Conservation (phyloP, 2,797 vertebrate genomes). For the Hypotaenidia okinawae region DNA sequence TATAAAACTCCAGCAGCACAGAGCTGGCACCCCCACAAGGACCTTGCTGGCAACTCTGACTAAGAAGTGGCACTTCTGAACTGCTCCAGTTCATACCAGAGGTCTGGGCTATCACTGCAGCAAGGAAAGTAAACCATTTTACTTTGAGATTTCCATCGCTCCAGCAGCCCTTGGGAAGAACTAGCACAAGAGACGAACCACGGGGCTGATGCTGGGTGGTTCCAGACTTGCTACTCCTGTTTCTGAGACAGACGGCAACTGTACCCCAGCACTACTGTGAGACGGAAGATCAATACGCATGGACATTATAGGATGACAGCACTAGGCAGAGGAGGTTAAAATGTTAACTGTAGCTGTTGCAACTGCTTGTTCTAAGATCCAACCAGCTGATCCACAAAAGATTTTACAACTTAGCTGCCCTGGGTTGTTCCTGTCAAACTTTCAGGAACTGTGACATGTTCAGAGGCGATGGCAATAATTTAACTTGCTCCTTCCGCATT, state of each 20-base stretch:
- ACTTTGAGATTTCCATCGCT: background rate
- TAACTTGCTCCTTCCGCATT: background rate
- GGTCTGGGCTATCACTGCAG: background rate
- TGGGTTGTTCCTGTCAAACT: background rate
- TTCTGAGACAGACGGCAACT: background rate
- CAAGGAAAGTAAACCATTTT: background rate
- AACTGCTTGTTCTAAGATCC: background rate
- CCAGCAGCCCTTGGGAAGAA: background rate
- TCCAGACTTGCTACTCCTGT: background rate
- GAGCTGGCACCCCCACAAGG: background rate
- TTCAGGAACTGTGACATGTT: accelerated
- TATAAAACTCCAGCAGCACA: background rate
- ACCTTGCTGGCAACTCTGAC: background rate
- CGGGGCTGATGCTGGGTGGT: background rate
- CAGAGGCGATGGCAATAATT: background rate
- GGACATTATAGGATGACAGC: background rate
- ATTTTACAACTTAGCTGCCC: background rate
- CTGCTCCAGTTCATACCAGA: background rate
- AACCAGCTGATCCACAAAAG: background rate
- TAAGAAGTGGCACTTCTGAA: background rate
- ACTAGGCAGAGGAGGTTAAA: background rate
- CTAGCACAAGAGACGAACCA: background rate
- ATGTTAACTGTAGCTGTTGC: background rate
- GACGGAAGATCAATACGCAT: background rate
- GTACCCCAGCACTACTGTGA: background rate